Percentiles rank a stretch among this genome's conserved stretches.
Conservation (phyloP, 2,888 invertebrate species). For the Lepidonotus clava region DNA sequence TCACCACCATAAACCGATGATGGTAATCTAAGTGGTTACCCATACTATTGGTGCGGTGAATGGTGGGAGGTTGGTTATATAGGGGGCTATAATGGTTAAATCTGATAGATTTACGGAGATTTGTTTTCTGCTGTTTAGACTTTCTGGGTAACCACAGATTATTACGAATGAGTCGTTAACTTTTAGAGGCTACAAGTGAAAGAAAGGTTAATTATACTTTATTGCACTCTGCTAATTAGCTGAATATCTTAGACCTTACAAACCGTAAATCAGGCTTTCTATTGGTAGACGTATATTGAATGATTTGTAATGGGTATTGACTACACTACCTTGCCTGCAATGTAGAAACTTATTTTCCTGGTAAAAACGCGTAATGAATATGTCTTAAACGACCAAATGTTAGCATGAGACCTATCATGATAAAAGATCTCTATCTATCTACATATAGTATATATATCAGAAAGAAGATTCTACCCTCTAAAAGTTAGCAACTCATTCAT, state of each 20-base stretch:
- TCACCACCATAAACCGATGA: conserved; percentile 5
- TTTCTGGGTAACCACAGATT: not conserved
- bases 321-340: too few species aligned
- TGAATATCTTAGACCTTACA: not conserved
- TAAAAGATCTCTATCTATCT: too few species aligned
- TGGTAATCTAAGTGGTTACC: not conserved
- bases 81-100: not conserved
- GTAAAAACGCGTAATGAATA: too few species aligned
- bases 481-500: not conserved
- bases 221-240: not conserved
- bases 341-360: too few species aligned
- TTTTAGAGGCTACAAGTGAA: not conserved
- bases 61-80: not conserved
- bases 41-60: not conserved
- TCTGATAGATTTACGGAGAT: not conserved
- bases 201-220: not conserved
- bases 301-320: too few species aligned
- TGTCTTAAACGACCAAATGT: too few species aligned
- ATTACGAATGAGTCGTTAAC: not conserved
- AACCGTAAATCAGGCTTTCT: not conserved
- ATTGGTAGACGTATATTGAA: too few species aligned
- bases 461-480: too few species aligned
- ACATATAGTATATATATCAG: too few species aligned
- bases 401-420: too few species aligned
- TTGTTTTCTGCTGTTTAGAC: not conserved